Base-by-base conservation (phyloP, 2,888 invertebrate species). In the Acutogordius australiensis region DNA sequence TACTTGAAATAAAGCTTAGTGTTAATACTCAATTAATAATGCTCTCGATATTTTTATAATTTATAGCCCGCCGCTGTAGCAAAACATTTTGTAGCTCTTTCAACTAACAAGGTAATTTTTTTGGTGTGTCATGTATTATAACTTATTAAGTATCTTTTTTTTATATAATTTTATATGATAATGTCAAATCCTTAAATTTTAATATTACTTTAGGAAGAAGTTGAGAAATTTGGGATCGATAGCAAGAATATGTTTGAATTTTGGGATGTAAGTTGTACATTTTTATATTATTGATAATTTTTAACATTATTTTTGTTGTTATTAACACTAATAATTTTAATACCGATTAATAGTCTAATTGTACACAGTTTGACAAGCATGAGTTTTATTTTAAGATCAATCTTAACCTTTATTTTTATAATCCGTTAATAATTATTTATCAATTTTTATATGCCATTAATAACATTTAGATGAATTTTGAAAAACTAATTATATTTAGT, bases 221-320 rank as follows among this genome's bases (percentile, higher is more conserved):
- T 90, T n/a, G 82, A 81, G 27, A 87, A 82, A 37, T 99, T 99
- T 73, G 97, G 97, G 21, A 99, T 99, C 67, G 84, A 90, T 70
- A 79, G 84, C 64, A 80, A 80, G 65, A 99, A 97, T 70, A 94
- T 97, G 90, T 99, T 99, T 74, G 91, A 83, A 27, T 99, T 99
- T 73, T 99, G 97, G 94, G 97, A 99, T 74, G 74, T 75, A 67
- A 72, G 74, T 72, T 28, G 57, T 57, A 58, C 8, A 8, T n/a
- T 18, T 13, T 28, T 56, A 13, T 23, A 56, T n/a, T 8, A 26
- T 56, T 13, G 8, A 13, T 26, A 56, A 56, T n/a, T 8, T 26
- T 28, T 56, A 8, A 18, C n/a, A 13, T 23, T 56, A n/a, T 56
- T 56, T 26, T 8, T n/a, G n/a, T n/a, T n/a, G n/a, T n/a, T n/a